phyloP scores from a whole-genome alignment of 2,797 vertebrate genomes.

The Lepilemur septentrionalis region DNA sequence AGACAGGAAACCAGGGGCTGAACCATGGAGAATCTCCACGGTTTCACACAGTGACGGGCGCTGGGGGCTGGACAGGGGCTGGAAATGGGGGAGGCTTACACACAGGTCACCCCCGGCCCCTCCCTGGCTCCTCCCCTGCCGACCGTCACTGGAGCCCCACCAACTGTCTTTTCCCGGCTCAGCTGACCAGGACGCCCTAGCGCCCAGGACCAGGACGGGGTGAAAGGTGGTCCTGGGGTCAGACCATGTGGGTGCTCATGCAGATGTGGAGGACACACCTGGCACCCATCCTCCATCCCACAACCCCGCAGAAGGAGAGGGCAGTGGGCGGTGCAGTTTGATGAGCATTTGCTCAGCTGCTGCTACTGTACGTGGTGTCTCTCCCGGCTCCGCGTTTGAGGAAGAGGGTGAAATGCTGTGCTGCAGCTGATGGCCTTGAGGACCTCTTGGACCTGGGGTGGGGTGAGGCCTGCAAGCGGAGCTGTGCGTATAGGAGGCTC shows the following conservation, averaged over 20 bases:
- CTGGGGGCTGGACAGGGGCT: not conserved
- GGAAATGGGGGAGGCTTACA: not conserved
- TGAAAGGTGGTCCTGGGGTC: not conserved
- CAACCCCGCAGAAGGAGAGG: not conserved
- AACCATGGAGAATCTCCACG: conserved; percentile 70
- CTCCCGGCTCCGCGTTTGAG: accelerated
- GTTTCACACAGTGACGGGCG: conserved; percentile 76
- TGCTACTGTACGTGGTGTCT: not conserved
- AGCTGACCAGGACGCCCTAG: not conserved
- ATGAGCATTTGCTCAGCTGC: not conserved
- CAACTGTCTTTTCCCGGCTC: not conserved
- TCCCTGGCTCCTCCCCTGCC: not conserved
- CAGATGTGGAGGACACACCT: too few relatives aligned
- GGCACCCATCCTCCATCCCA: not conserved
- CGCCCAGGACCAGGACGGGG: not conserved
- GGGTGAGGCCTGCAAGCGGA: not conserved
- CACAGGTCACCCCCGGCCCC: not conserved
- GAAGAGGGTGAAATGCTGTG: not conserved
- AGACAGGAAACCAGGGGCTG: conserved; percentile 80
- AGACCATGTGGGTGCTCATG: not conserved
- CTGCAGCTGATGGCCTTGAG: not conserved
- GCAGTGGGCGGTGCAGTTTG: not conserved
- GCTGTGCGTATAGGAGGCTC: not conserved
- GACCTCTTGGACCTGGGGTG: not conserved
- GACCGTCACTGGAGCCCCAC: not conserved